Base-by-base conservation (phyloP, 1,140 invertebrate genomes). In the Spodoptera litura region DNA sequence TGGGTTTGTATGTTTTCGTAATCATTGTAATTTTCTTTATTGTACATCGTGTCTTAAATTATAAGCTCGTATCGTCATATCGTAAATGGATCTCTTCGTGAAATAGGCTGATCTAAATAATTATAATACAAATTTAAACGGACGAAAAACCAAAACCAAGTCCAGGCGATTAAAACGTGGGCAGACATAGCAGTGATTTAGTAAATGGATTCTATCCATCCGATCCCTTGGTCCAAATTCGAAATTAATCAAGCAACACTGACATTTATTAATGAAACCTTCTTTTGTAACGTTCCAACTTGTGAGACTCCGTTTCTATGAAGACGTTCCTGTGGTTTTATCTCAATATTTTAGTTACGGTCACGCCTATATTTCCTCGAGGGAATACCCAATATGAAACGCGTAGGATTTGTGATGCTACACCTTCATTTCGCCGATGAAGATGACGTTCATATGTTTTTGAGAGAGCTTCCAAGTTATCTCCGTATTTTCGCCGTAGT, bases 371-470 rank as follows among this genome's bases (percentile, higher is more conserved):
- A 25, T 66, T 44, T 38, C 49, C 62, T 20, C n/a, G 10, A 25
- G 35, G 62, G 62, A 66, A 66, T 66, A 66, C 38, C 15, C n/a
- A 38, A 66, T 66, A 66, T 15, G 61, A n/a, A 44, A 44, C 4
- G 62, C 38, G 62, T 66, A 38, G 38, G 62, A 66, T 66, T 66
- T 66, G 51, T 66, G 38, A 25, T 25, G 35, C 62, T 66, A 66
- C 62, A 66, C 62, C 15, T 49, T 49, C 62, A 66, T 66, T 66
- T 49, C 62, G 38, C 9, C 38, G n/a, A 49, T 25, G 38, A 66
- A 44, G 15, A 66, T 66, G 51, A 49, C 35, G 62, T 15, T 66
- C 12, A 35, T 35, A 25, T 20, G 62, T 66, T 49, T 20, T 12
- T 12, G 20, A 66, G 15, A 66, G 49, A 20, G 62, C 6, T 6